Conservation (phyloP, 1,140 invertebrate genomes). For the Drosophila eugracilis region DNA sequence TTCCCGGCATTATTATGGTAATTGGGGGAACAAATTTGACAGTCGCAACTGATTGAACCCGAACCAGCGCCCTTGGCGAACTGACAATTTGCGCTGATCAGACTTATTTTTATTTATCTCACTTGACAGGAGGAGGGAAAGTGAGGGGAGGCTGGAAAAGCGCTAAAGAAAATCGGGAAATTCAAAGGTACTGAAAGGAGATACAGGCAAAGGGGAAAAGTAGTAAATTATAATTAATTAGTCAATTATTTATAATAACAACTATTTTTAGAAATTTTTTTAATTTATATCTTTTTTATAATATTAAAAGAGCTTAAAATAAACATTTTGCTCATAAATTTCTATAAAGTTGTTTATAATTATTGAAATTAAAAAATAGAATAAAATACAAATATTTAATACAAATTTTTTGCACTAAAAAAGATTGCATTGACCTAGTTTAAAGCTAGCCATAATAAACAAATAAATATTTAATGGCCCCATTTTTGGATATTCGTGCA, state of each 20-base stretch:
- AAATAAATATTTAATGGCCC: conserved; percentile 34
- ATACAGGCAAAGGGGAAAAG: no score
- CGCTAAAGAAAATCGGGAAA: not conserved
- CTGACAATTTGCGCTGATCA: conserved; percentile 55
- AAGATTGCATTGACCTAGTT: not conserved
- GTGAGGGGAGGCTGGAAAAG: not conserved
- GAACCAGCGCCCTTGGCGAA: conserved; percentile 33
- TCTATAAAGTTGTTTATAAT: no score
- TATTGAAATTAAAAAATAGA: no score
- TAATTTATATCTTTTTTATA: no score
- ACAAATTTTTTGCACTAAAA: not conserved
- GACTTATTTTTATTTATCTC: conserved; percentile 47
- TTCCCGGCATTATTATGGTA: conserved; percentile 72
- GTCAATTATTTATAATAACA: no score
- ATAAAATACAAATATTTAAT: no score
- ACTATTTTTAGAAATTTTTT: no score
- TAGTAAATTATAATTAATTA: no score
- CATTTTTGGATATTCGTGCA: not conserved
- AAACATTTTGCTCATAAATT: no score
- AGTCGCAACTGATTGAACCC: conserved; percentile 62
- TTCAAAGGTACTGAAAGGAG: not conserved
- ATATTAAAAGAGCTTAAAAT: no score
- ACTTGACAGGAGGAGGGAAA: not conserved
- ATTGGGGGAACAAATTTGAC: conserved; percentile 73
- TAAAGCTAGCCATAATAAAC: not conserved